Evolutionary conservation across 2,113 vertebrate genomes (phyloP).

Genomic region (Ceyx cyanopectus): DNA sequence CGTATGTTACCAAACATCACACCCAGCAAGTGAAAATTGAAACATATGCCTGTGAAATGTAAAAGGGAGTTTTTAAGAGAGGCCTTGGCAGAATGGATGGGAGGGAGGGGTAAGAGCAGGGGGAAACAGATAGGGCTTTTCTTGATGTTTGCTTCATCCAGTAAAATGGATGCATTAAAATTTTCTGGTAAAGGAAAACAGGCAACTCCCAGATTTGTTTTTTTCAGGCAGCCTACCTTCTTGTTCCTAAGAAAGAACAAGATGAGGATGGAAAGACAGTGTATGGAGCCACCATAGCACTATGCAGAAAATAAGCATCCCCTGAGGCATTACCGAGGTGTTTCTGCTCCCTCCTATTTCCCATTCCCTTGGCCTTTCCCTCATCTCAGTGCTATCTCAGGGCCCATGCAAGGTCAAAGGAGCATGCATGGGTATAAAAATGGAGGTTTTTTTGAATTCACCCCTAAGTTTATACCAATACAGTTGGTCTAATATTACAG

Average conservation of each 20-base stretch:
- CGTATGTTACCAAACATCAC: conserved; percentile 53
- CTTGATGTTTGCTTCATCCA: background rate
- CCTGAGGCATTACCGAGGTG: background rate
- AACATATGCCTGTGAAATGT: conserved; percentile 62
- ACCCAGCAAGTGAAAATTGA: conserved; percentile 63
- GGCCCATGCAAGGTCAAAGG: background rate
- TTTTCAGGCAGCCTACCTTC: background rate
- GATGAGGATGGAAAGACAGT: background rate
- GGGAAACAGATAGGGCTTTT: background rate
- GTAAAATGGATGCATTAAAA: background rate
- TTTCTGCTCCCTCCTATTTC: background rate
- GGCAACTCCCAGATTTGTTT: background rate
- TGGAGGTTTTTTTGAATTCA: background rate
- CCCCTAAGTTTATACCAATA: background rate
- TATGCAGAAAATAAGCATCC: background rate
- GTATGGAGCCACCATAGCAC: background rate
- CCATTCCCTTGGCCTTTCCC: background rate
- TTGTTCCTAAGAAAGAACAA: background rate
- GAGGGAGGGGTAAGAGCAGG: background rate
- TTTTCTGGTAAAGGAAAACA: background rate
- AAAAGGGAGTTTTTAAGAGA: conserved; percentile 39
- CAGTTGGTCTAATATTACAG: background rate
- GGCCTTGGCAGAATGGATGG: conserved; percentile 3
- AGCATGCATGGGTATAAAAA: background rate
- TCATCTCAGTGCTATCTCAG: background rate